Percentiles rank a stretch among this genome's conserved stretches.
Conservation (phyloP, 1,140 invertebrate species). For the Lamellibrachia luymesi region DNA sequence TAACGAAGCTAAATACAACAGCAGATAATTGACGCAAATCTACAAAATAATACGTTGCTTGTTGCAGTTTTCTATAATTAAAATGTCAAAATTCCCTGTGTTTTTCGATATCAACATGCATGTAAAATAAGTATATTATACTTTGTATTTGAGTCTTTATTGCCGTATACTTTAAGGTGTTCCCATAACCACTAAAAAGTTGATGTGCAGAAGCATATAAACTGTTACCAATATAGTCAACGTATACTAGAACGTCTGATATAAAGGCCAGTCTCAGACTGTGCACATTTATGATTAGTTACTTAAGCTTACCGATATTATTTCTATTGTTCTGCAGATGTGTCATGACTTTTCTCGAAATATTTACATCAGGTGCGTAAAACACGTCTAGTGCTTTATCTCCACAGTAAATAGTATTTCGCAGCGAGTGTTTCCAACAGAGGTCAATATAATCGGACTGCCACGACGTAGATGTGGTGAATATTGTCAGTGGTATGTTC, state of each 20-base stretch:
- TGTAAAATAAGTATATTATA: too few relatives aligned
- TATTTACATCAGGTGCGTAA: background rate
- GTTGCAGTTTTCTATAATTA: too few relatives aligned
- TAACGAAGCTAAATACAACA: background rate
- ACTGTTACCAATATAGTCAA: background rate
- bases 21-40: too few relatives aligned
- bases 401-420: background rate
- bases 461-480: background rate
- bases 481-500: background rate
- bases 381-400: background rate
- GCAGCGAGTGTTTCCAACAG: background rate
- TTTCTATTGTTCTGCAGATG: background rate
- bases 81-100: too few relatives aligned
- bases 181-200: too few relatives aligned
- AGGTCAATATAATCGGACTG: background rate
- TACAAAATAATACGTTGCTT: too few relatives aligned
- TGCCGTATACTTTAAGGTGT: too few relatives aligned
- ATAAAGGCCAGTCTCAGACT: too few relatives aligned
- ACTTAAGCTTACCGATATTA: too few relatives aligned
- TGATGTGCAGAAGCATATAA: background rate
- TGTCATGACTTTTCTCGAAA: background rate
- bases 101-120: too few relatives aligned
- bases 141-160: too few relatives aligned
- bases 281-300: too few relatives aligned
- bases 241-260: background rate